A percentile compares a stretch with the other conserved stretches of the same genome.
phyloP scores from a whole-genome alignment of 2,888 invertebrate genomes.

The Eucera pruinosa region DNA sequence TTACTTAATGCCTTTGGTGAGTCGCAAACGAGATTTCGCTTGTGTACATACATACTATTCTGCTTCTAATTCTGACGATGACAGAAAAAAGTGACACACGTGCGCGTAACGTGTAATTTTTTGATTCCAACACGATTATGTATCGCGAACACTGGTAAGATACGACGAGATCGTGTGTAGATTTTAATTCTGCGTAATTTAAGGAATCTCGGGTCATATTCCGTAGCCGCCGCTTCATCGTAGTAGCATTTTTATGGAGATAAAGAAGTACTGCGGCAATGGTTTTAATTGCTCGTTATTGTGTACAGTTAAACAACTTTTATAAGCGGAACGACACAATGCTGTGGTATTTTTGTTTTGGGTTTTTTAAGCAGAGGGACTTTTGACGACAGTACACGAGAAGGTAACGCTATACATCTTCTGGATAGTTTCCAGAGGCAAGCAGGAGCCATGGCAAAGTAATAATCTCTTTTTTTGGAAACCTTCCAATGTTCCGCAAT shows the following conservation, averaged over 20 bases:
- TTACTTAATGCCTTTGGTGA: slow-evolving; percentile 33
- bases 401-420: slow-evolving; percentile 45
- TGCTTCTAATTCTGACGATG: not conserved
- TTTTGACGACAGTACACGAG: slow-evolving; percentile 38
- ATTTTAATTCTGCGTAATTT: slow-evolving; percentile 20
- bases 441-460: slow-evolving; percentile 55
- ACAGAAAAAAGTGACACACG: not conserved
- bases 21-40: slow-evolving; percentile 37
- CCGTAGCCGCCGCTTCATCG: not conserved
- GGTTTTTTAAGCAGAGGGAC: slow-evolving; percentile 18
- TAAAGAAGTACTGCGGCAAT: not conserved
- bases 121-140: slow-evolving; percentile 15
- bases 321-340: not conserved
- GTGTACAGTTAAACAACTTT: not conserved
- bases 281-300: slow-evolving; percentile 15
- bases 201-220: not conserved
- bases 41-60: not conserved
- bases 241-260: not conserved
- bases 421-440: slow-evolving; percentile 64
- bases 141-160: slow-evolving; percentile 7
- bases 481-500: slow-evolving; percentile 57
- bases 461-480: slow-evolving; percentile 67
- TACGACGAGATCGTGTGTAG: not conserved
- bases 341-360: slow-evolving; percentile 36
- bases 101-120: slow-evolving; percentile 22